Evolutionary conservation across 2,113 vertebrate genomes (phyloP), one percentile per base, ranked within the genome.

Genomic region (Sylvietta virens): DNA sequence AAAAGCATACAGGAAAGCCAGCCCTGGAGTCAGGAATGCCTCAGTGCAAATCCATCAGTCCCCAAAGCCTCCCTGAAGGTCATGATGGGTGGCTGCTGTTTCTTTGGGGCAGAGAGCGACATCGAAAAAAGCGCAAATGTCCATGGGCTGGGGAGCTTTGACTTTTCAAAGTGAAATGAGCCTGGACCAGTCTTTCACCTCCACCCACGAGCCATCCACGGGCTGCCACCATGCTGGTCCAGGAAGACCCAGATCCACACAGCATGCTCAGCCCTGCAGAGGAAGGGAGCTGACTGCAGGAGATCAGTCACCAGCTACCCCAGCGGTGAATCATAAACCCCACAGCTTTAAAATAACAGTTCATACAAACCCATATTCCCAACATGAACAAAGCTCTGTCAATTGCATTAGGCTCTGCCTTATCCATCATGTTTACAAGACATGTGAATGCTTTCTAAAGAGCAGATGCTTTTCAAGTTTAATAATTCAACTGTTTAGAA

Each of bases 401-500:
- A 83, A 69, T 80, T 81, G 92, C 86, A 95, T 91, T 85, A 95
- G 91, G 66, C 81, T 85, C 73, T 91, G 93, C 92, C 93, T 96
- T 96, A 96, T 89, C 92, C 81, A 81, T 92, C 94, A 58, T 91
- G 86, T 95, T 95, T 93, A 94, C 62, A 77, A 87, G 56, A 79
- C 74, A 73, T 18, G 69, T 26, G 86, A 95, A 93, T 61, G 82
- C 80, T 47, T 95, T 84, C 88, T 88, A 54, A 94, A 87, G 85
- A 95, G 94, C 95, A 97, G 91, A 83, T 93, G 90, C 93, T 93
- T 94, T 97, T 95, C 90, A 93, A 91, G 88, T 93, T 95, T 92
- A 96, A 95, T 92, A 96, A 96, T 85, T 95, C 95, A 91, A 40
- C 85, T 15, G 1, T 82, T 96, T 42, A 94, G 88, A 93, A 89